phyloP scores from a whole-genome alignment of 2,113 vertebrate species.

The Forbesichthys agassizii region DNA sequence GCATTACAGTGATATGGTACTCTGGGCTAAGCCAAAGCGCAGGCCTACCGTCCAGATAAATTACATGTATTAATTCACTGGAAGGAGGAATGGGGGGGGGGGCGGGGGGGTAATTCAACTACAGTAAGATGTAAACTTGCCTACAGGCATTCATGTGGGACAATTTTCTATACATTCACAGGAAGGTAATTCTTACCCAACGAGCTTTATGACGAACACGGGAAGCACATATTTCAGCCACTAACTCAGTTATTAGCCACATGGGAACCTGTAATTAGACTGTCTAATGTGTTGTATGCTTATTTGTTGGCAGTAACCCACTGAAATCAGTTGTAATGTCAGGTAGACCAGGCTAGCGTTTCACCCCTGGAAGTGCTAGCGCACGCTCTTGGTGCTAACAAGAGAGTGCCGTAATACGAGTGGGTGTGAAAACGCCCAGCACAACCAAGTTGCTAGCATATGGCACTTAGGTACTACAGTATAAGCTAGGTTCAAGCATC shows the following conservation, averaged over 20 bases:
- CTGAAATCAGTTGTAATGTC: too few relatives aligned
- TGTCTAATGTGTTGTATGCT: too few relatives aligned
- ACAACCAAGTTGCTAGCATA: background rate
- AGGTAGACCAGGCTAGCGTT: background rate
- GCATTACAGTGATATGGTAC: constrained; percentile 27
- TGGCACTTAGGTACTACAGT: background rate
- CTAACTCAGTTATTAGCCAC: background rate
- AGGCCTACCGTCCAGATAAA: constrained; percentile 28
- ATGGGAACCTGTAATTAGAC: background rate
- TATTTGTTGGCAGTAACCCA: too few relatives aligned
- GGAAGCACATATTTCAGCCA: background rate
- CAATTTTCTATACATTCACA: background rate
- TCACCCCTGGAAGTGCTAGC: background rate
- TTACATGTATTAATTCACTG: constrained; percentile 29
- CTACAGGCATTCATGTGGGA: constrained; percentile 26
- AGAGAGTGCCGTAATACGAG: background rate
- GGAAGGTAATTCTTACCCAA: background rate
- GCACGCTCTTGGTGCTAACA: background rate
- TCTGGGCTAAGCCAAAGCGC: constrained; percentile 15
- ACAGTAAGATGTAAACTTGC: constrained; percentile 2
- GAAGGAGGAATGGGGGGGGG: constrained; percentile 11
- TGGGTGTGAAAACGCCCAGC: background rate
- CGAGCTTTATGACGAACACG: background rate
- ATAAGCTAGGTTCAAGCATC: constrained; percentile 4
- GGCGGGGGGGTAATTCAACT: constrained; percentile 12